Percentiles rank a stretch among this genome's conserved stretches.
These are phyloP conservation scores for Aelia acuminata DNA, from an alignment of 2,888 invertebrate genomes.

Conservation along the genomic window DNA sequence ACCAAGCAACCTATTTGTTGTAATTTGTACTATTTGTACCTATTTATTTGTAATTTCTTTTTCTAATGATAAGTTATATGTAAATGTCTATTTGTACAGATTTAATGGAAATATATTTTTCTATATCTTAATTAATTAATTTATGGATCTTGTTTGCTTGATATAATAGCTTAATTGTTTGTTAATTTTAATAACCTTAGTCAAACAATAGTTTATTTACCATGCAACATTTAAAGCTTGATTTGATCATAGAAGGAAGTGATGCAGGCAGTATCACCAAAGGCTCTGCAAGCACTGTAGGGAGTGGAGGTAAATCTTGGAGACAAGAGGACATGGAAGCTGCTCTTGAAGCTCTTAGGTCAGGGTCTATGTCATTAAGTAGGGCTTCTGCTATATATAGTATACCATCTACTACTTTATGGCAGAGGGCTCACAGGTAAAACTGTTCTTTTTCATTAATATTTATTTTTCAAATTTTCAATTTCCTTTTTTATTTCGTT, in stretches of 20 bases:
- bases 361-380: conserved; percentile 90
- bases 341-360: conserved; percentile 87
- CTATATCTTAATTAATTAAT: background rate
- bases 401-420: conserved; percentile 90
- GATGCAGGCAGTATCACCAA: conserved; percentile 51
- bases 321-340: conserved; percentile 91
- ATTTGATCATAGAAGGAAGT: conserved; percentile 63
- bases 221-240: background rate
- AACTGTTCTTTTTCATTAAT: conserved; percentile 47
- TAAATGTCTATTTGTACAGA: background rate
- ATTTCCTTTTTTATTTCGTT: too few species aligned
- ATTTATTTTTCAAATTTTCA: too few species aligned
- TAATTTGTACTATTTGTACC: too few species aligned
- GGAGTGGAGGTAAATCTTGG: conserved; percentile 79
- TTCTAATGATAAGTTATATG: too few species aligned
- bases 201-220: background rate
- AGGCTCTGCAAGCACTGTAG: conserved; percentile 8
- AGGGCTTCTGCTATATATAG: conserved; percentile 89
- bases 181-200: background rate
- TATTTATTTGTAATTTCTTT: background rate
- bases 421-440: conserved; percentile 85
- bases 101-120: background rate
- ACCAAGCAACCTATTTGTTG: too few species aligned
- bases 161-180: too few species aligned
- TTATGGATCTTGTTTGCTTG: background rate